Percentiles rank a stretch among this genome's conserved stretches.
phyloP scores from a whole-genome alignment of 1,140 invertebrate genomes.

The Drosophila malerkotliana region DNA sequence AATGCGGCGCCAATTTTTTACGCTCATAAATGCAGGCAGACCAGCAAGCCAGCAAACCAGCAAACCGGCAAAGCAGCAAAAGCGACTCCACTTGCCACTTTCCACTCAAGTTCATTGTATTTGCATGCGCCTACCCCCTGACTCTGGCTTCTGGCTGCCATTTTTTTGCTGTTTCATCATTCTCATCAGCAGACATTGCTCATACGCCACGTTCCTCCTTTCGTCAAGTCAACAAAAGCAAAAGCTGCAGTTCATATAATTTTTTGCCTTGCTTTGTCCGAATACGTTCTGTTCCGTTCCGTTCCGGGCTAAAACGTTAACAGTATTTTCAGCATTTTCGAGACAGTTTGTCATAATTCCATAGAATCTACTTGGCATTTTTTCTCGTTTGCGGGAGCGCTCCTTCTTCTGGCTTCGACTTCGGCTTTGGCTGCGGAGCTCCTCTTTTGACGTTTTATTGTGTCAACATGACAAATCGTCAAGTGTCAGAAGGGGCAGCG shows the following conservation, averaged over 20 bases:
- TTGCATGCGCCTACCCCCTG: slow-evolving; percentile 51
- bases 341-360: slow-evolving; percentile 83
- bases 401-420: slow-evolving; percentile 13
- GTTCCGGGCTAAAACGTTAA: slow-evolving; percentile 65
- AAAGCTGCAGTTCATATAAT: slow-evolving; percentile 58
- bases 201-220: slow-evolving; percentile 70
- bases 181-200: slow-evolving; percentile 79
- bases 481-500: slow-evolving; percentile 51
- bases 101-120: slow-evolving; percentile 76
- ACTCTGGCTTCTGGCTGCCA: slow-evolving; percentile 35
- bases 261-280: slow-evolving; percentile 38
- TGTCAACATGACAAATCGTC: slow-evolving; percentile 81
- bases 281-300: slow-evolving; percentile 38
- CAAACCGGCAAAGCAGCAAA: background rate
- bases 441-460: slow-evolving; percentile 67
- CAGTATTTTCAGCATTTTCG: slow-evolving; percentile 80
- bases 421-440: slow-evolving; percentile 13
- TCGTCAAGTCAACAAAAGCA: slow-evolving; percentile 63
- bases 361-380: slow-evolving; percentile 61
- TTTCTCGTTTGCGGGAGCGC: slow-evolving; percentile 22
- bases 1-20: slow-evolving; percentile 80
- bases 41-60: slow-evolving; percentile 18
- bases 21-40: slow-evolving; percentile 73
- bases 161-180: slow-evolving; percentile 82
- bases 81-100: slow-evolving; percentile 32